Evolutionary conservation across 2,888 invertebrate genomes (phyloP).

Genomic region (Ethmia dodecea): DNA sequence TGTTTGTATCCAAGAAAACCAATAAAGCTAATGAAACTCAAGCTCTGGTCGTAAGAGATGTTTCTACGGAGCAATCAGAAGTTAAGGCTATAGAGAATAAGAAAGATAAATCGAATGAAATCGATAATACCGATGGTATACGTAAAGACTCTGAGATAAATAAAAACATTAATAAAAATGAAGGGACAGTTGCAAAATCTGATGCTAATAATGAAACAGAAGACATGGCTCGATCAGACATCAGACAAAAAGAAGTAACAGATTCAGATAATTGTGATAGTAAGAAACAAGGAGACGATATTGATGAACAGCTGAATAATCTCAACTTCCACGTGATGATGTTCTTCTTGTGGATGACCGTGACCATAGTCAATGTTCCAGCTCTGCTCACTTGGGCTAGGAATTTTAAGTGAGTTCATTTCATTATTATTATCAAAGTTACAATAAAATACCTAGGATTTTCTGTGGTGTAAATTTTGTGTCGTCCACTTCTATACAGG

Average conservation of each 20-base stretch:
- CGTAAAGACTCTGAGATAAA: neutral
- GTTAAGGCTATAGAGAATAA: slow-evolving; percentile 21
- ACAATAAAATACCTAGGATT: neutral
- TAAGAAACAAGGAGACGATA: slow-evolving; percentile 23
- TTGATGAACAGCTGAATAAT: slow-evolving; percentile 55
- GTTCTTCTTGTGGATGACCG: slow-evolving; percentile 81
- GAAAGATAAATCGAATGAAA: neutral
- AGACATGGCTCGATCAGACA: no score
- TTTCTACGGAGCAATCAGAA: neutral
- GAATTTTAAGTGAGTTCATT: slow-evolving; percentile 81
- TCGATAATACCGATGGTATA: neutral
- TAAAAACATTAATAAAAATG: slow-evolving; percentile 8
- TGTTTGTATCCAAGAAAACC: slow-evolving; percentile 35
- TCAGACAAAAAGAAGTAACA: no score
- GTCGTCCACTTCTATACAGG: no score
- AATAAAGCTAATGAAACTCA: slow-evolving; percentile 21
- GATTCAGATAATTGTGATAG: no score
- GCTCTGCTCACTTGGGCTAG: slow-evolving; percentile 88
- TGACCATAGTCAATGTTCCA: slow-evolving; percentile 83
- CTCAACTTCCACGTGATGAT: slow-evolving; percentile 86
- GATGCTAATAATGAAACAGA: slow-evolving; percentile 15
- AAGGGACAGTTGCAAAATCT: slow-evolving; percentile 14
- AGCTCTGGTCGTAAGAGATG: slow-evolving; percentile 14
- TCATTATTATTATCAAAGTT: neutral
- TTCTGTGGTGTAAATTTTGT: no score